A percentile compares a stretch with the other conserved stretches of the same genome.
These are phyloP conservation scores for Stichodactyla helianthus DNA, from an alignment of 64 coral and sea anemone species.

Conservation along the genomic window DNA sequence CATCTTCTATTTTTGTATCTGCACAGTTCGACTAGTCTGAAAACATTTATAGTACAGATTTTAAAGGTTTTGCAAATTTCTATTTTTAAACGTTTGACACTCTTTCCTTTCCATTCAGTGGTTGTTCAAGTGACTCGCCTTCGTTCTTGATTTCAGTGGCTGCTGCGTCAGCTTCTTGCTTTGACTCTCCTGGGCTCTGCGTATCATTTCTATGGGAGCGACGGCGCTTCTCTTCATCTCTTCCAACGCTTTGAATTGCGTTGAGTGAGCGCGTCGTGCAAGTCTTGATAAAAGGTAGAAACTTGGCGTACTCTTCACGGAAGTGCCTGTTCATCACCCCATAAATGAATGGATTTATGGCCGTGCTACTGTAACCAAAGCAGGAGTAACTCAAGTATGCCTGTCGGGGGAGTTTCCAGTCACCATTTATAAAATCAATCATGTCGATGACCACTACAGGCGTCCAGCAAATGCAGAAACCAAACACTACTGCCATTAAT, in stretches of 20 bases:
- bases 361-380: constrained; percentile 48
- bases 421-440: constrained; percentile 48
- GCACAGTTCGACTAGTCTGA: too few species aligned
- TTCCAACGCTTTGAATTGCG: neutral
- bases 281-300: constrained; percentile 32
- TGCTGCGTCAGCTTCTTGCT: neutral
- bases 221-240: neutral
- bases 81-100: too few species aligned
- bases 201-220: neutral
- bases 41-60: too few species aligned
- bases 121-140: neutral
- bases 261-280: neutral
- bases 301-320: constrained; percentile 41
- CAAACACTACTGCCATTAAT: constrained; percentile 34
- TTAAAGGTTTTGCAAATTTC: too few species aligned
- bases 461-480: constrained; percentile 61
- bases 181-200: neutral
- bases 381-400: constrained; percentile 54
- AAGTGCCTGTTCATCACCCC: constrained; percentile 52
- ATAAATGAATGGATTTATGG: constrained; percentile 64
- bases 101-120: too few species aligned
- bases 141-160: neutral
- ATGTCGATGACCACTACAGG: constrained; percentile 45
- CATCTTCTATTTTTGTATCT: too few species aligned
- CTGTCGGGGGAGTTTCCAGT: constrained; percentile 44